Evolutionary conservation across 2,113 vertebrate genomes (phyloP), one percentile per base, ranked within the genome.

Genomic region (Xiphias gladius): DNA sequence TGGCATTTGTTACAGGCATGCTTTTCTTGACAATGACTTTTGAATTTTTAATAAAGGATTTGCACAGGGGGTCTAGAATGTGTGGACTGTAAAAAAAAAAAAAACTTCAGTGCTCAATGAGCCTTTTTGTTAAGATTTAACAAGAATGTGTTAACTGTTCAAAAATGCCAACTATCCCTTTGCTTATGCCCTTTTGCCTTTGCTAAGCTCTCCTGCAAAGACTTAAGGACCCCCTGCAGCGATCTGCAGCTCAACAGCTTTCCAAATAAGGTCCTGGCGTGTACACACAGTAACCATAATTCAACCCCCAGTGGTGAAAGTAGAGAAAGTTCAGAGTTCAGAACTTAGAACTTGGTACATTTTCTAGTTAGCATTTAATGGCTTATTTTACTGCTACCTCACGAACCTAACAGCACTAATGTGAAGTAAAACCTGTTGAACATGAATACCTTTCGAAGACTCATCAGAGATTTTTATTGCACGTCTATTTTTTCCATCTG

Each of bases 31-130:
- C 52, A 66, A 68, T 83, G 76, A 67, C 71, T 88, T 88, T 92
- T 32, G 83, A 26, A 71, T 89, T 79, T 57, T 66, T 50, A 76
- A 80, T 80, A 55, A 80, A 82, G 55, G 54, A 24, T 84, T 91
- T 82, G 39, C 73, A 43, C 55, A 24, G 89, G 93, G 82, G 89
- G 90, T 90, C 86, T 84, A 93, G 93, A 93, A 94, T 95, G 89
- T 88, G 79, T 68, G 63, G 68, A 89, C 63, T 85, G 74, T 88
- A 81, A 83, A 85, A 81, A 43, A 75, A 81, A 83, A 85, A 81
- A 43, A 75, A 70, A 91, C 64, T 2, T 6, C 20, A 32, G 58
- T 58, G 50, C 73, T 70, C 75, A 80, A 32, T 76, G 67, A 82
- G 64, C 64, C 75, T 86, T 84, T 62, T 80, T 17, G 32, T 73